A percentile compares a stretch with the other conserved stretches of the same genome.
Evolutionary conservation across 2,888 invertebrate species (phyloP).

Genomic region (Ferdinandea cuprea): DNA sequence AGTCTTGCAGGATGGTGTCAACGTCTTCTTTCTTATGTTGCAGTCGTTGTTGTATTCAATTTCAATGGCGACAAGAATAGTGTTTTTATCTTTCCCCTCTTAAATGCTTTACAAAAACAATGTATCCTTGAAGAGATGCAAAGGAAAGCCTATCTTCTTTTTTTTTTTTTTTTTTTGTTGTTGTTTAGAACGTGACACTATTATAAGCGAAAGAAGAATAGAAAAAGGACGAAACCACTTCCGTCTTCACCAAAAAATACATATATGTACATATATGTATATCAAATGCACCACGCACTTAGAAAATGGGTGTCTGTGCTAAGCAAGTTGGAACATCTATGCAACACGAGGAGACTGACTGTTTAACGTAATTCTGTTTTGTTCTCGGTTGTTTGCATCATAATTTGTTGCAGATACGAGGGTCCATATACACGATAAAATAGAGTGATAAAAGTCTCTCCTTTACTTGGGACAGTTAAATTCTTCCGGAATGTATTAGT

Average conservation of each 20-base stretch:
- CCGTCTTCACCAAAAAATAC: conserved; percentile 39
- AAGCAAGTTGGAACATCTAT: conserved; percentile 14
- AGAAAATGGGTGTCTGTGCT: conserved; percentile 30
- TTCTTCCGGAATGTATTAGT: no score
- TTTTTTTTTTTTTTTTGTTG: no score
- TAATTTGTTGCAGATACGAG: no score
- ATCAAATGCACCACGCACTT: conserved; percentile 44
- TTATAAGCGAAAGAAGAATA: conserved; percentile 37
- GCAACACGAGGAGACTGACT: neutral
- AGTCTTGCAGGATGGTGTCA: conserved; percentile 42
- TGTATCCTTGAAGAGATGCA: conserved; percentile 58
- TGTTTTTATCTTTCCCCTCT: conserved; percentile 45
- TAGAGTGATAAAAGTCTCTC: no score
- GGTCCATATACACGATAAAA: no score
- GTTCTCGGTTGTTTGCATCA: no score
- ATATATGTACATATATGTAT: no score
- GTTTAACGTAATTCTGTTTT: no score
- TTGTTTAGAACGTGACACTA: conserved; percentile 58
- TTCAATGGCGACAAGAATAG: conserved; percentile 64
- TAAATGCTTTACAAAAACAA: conserved; percentile 50
- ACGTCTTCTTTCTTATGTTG: conserved; percentile 54
- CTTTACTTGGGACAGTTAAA: no score
- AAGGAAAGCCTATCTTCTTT: conserved; percentile 40
- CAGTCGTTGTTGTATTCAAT: conserved; percentile 43
- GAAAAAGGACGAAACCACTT: conserved; percentile 54